Conservation (phyloP, 2,113 vertebrate genomes). For the Marcusenius ussheri region DNA sequence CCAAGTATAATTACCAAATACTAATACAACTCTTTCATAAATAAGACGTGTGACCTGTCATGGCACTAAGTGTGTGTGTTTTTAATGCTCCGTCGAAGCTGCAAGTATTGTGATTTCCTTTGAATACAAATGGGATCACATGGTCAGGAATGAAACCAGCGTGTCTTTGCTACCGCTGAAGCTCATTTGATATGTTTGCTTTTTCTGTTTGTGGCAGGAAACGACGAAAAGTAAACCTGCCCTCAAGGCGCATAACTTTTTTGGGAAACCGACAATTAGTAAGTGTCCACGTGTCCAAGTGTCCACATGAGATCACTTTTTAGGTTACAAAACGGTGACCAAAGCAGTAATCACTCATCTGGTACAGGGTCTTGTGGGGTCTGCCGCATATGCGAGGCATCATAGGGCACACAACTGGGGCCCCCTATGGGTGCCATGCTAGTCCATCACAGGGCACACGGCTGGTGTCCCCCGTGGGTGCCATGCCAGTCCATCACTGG, state of each 20-base stretch:
- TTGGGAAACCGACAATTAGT: constrained; percentile 78
- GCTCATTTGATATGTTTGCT: background rate
- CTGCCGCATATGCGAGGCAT: background rate
- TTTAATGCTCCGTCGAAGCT: background rate
- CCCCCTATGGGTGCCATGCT: fast-evolving
- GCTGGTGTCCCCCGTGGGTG: too few species aligned
- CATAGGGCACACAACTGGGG: background rate
- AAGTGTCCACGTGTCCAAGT: too few species aligned
- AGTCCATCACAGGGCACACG: background rate
- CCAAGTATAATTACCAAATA: background rate
- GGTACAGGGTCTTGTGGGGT: background rate
- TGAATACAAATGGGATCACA: background rate
- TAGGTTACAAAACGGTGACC: background rate
- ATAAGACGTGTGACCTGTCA: background rate
- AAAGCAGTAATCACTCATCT: background rate
- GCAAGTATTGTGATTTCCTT: background rate
- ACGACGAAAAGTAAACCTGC: constrained; percentile 61
- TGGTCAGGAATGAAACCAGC: background rate
- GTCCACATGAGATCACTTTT: background rate
- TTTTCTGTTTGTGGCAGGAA: constrained; percentile 59
- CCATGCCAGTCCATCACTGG: background rate
- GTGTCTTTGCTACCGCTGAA: background rate
- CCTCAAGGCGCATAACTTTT: constrained; percentile 78
- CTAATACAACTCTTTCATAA: background rate
- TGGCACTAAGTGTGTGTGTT: background rate